These are phyloP conservation scores for Eupithecia tripunctaria DNA, from an alignment of 2,888 invertebrate genomes.

Conservation along the genomic window DNA sequence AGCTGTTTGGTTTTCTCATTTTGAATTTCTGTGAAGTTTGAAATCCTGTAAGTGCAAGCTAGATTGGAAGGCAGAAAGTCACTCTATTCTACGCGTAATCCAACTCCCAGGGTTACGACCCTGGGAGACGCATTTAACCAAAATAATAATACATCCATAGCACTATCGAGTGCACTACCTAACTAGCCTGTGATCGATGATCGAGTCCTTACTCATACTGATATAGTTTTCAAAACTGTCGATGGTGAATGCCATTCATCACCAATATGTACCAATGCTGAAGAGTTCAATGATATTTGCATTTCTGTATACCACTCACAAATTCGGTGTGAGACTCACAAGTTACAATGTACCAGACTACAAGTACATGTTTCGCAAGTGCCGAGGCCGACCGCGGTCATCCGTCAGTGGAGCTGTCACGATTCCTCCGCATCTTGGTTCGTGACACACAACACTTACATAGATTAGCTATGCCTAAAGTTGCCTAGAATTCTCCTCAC, in stretches of 20 bases:
- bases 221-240: no score
- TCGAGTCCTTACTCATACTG: no score
- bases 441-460: conserved; percentile 8
- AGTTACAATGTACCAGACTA: conserved; percentile 53
- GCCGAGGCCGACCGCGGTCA: conserved; percentile 66
- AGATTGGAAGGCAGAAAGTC: no score
- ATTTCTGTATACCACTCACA: conserved; percentile 73
- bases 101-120: no score
- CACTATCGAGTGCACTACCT: no score
- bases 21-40: background rate
- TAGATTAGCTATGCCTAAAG: background rate
- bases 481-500: background rate
- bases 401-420: conserved; percentile 69
- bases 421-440: conserved; percentile 68
- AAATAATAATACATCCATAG: no score
- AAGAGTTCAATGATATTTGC: conserved; percentile 57
- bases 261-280: conserved; percentile 48
- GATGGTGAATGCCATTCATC: no score
- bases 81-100: no score
- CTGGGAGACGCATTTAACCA: no score
- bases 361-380: conserved; percentile 70
- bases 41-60: no score
- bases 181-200: no score
- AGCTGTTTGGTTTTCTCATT: background rate
- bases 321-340: conserved; percentile 68